Conservation (phyloP, 92 coral and sea anemone genomes). For the Hydrozoanthus gracilis region DNA sequence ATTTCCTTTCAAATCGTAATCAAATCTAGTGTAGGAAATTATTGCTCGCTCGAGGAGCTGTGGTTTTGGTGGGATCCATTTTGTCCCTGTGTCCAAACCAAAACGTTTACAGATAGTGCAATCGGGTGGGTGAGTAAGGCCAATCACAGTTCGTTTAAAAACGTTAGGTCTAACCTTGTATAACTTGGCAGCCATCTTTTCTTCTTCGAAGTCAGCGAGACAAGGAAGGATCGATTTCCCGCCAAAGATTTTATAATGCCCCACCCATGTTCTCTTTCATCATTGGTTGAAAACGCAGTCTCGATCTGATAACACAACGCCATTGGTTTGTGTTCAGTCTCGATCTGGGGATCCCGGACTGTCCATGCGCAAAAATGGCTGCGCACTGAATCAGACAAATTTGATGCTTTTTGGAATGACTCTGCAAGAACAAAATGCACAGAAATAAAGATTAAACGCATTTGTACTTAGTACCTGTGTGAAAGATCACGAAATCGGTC, state of each 20-base stretch:
- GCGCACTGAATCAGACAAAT: conserved; percentile 11
- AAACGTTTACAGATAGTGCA: conserved; percentile 31
- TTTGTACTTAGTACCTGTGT: conserved; percentile 16
- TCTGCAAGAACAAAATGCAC: not conserved
- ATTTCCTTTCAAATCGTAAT: conserved; percentile 26
- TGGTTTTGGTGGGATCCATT: conserved; percentile 5
- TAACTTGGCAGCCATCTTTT: conserved; percentile 8
- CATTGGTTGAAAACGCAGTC: conserved; percentile 2
- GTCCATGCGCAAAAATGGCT: conserved; percentile 6
- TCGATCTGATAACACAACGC: no score
- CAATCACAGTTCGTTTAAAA: conserved; percentile 14
- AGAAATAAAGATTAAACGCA: not conserved
- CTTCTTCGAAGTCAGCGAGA: not conserved
- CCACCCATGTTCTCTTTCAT: not conserved
- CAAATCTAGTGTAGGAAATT: conserved; percentile 25
- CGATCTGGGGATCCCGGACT: conserved; percentile 7
- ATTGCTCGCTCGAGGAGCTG: not conserved
- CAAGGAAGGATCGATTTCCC: not conserved
- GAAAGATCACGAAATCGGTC: not conserved
- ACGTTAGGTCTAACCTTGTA: conserved; percentile 7
- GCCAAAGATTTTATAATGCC: conserved; percentile 20
- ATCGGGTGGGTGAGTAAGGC: conserved; percentile 2
- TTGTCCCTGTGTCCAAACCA: not conserved
- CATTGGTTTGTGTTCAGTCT: no score
- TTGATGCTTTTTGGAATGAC: conserved; percentile 2